Base-by-base conservation (phyloP, 2,113 vertebrate genomes). In the Prionailurus viverrinus region DNA sequence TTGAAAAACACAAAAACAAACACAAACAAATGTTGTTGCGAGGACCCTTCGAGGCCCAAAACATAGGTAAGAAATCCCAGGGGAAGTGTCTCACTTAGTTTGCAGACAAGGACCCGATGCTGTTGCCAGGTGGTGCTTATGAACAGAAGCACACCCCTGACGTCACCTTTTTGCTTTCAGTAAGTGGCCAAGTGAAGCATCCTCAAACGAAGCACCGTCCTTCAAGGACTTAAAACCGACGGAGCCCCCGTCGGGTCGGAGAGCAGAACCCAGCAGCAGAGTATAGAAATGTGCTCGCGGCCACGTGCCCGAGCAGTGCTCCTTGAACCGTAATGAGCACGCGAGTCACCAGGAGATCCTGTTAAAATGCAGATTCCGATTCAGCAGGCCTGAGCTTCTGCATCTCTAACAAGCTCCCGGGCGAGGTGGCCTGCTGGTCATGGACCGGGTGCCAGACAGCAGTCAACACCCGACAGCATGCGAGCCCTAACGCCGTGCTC, bases 121-220 rank as follows among this genome's bases (percentile, higher is more conserved):
- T 48, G 80, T 83, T 97, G 86, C 89, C 58, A 93, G 79, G 91
- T 21, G 68, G 53, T 65, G 68, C 71, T 91, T 90, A 89, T 0
- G 86, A 93, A 3, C 11, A 61, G 1, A 85, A 71, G 25, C 81
- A 97, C 90, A 96, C 23, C 36, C 55, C 53, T 81, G 14, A 39
- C 51, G 45, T 25, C 48, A 45, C 68, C 85, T 68, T 95, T 94
- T 74, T 78, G 66, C 80, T 91, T 86, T 97, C 81, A 91, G 80
- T 65, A 92, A 96, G 84, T 51, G 65, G 84, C 88, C 58, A 69
- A 58, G 41, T 65, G 78, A 93, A 89, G 79, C 80, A 68, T 53
- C 81, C 58, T 78, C 91, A 84, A 87, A 58, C 18, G 16, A 92
- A 92, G 18, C 53, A 29, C 27, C 21, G 51, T 94, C 80, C 66